Base-by-base conservation (phyloP, 2,888 invertebrate species). In the Drosophila hamatofila region DNA sequence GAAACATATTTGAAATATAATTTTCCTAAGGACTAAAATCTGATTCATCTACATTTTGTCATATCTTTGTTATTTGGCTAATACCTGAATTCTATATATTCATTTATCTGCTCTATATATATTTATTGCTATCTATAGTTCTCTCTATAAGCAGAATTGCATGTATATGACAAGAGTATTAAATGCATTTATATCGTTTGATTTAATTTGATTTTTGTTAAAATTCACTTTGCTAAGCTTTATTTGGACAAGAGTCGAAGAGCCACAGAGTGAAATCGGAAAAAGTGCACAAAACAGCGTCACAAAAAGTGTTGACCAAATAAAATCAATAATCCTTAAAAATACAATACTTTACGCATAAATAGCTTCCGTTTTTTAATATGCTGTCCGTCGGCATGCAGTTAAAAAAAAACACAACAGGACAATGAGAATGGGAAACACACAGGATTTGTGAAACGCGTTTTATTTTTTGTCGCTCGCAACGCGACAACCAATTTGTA, bases 321-420 rank as follows among this genome's bases (percentile, higher is more conserved):
- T 87, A 83, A 87, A 83, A 83, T 83, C 85, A 83, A 83, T 83
- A 83, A 84, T 81, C 82, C 85, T 81, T 84, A 85, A 88, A 83
- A 88, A 83, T 87, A 87, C 87, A 87, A 83, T 87, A 87, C 84
- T 81, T 83, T 87, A 63, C 76, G 76, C 68, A 87, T 80, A 84
- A 81, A 82, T 88, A 81, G 56, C 56, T 77, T 58, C 76, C 75
- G 60, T 62, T 75, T 65, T 74, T 76, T 82, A 61, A 62, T 79
- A 75, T 65, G 76, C 64, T 69, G 25, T 14, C 54, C 59, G 42
- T 69, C 60, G 55, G 46, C 54, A 55, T 51, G 48, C 63, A 33
- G 37, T 56, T 21, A 0, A 56, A 42, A 59, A 61, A 23, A 35
- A 14, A 35, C 2, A 25, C 2, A 2, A 25, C 25, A 25, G 25